phyloP scores from a whole-genome alignment of 2,888 invertebrate genomes.

The Stictocephala bisonia region DNA sequence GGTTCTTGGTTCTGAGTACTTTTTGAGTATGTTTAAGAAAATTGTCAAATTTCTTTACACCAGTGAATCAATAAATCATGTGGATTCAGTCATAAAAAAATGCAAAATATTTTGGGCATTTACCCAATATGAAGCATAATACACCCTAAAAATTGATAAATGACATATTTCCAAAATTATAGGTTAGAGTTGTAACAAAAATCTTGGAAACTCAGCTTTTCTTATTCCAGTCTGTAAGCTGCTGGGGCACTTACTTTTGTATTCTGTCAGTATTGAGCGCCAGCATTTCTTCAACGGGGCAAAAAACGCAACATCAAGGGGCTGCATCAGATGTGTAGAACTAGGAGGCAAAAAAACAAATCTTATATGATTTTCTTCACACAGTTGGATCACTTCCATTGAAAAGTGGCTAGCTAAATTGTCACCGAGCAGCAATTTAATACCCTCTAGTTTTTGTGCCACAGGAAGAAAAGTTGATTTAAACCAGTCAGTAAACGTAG shows the following conservation, averaged over 20 bases:
- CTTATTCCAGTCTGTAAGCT: constrained; percentile 23
- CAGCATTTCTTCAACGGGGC: constrained; percentile 51
- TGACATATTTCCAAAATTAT: no score
- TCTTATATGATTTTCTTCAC: constrained; percentile 52
- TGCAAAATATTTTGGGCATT: no score
- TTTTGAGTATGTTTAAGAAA: no score
- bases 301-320: constrained; percentile 56
- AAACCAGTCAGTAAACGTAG: constrained; percentile 62
- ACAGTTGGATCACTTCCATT: constrained; percentile 53
- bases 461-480: constrained; percentile 54
- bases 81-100: no score
- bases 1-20: no score
- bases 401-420: constrained; percentile 59
- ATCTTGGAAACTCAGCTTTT: constrained; percentile 27
- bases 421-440: constrained; percentile 60
- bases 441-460: constrained; percentile 49
- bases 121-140: no score
- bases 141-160: no score
- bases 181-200: no score
- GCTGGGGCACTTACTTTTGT: constrained; percentile 38
- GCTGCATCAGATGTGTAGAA: constrained; percentile 55
- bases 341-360: constrained; percentile 53
- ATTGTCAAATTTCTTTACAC: no score
- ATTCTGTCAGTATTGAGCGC: constrained; percentile 45
- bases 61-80: no score